Percentiles rank a stretch among this genome's conserved stretches.
Evolutionary conservation across 2,888 invertebrate genomes (phyloP).

Genomic region (Ditula angustiorana): DNA sequence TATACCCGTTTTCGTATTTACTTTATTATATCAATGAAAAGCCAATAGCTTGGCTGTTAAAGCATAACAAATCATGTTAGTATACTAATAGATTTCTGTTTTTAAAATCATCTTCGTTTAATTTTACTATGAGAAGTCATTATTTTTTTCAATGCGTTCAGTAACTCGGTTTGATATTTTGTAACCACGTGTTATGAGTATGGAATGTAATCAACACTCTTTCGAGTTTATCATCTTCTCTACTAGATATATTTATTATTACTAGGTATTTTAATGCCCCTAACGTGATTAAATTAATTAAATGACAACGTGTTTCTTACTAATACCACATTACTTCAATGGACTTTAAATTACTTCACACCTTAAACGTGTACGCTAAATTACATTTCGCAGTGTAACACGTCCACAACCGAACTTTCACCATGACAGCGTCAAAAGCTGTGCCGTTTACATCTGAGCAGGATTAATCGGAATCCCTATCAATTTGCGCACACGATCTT

Average conservation of each 20-base stretch:
- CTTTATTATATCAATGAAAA: slow-evolving; percentile 20
- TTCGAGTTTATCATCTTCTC: no score
- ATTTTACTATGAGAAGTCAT: not conserved
- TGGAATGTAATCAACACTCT: no score
- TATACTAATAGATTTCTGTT: slow-evolving; percentile 4
- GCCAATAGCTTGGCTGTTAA: slow-evolving; percentile 16
- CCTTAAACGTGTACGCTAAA: not conserved
- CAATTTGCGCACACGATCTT: slow-evolving; percentile 57
- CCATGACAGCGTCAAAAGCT: slow-evolving; percentile 37
- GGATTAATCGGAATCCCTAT: slow-evolving; percentile 39
- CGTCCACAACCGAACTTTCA: slow-evolving; percentile 15
- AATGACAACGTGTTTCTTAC: not conserved
- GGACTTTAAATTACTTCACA: not conserved
- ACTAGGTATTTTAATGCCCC: no score
- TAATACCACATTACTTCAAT: not conserved
- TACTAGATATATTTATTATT: no score
- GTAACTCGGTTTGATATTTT: no score
- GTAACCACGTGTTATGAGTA: no score
- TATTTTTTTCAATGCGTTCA: no score
- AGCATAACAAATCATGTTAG: slow-evolving; percentile 9
- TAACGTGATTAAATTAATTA: not conserved
- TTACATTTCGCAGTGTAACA: not conserved
- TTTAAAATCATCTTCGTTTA: not conserved
- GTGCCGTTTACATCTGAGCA: slow-evolving; percentile 38
- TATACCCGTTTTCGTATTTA: slow-evolving; percentile 21